phyloP scores from a whole-genome alignment of 2,888 invertebrate species.

The Cactoblastis cactorum region DNA sequence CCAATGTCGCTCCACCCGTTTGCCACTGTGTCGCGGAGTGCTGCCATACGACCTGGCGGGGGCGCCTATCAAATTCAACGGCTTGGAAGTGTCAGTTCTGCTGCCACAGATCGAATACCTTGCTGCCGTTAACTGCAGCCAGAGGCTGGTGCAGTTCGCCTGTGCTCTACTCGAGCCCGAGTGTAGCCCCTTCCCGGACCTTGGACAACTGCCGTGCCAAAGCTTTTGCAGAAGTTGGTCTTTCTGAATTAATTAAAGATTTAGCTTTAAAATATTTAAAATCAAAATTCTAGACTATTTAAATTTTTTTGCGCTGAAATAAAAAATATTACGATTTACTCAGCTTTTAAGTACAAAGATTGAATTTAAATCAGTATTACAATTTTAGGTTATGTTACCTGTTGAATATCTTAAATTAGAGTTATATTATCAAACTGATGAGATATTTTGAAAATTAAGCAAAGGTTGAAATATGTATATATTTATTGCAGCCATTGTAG shows the following conservation, averaged over 20 bases:
- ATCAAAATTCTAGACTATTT: too few species aligned
- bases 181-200: conserved; percentile 79
- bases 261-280: too few species aligned
- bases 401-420: too few species aligned
- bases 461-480: too few species aligned
- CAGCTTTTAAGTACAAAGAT: too few species aligned
- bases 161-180: conserved; percentile 84
- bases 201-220: conserved; percentile 81
- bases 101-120: conserved; percentile 80
- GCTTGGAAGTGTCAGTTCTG: conserved; percentile 54
- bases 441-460: too few species aligned
- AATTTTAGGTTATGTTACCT: too few species aligned
- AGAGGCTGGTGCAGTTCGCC: conserved; percentile 79
- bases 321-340: too few species aligned
- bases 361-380: too few species aligned
- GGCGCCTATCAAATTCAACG: conserved; percentile 55
- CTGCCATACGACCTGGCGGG: conserved; percentile 84
- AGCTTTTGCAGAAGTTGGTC: conserved; percentile 81
- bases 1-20: conserved; percentile 73
- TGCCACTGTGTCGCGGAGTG: conserved; percentile 80
- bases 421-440: too few species aligned
- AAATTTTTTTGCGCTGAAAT: too few species aligned
- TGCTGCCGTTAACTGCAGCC: conserved; percentile 82
- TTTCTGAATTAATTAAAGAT: neutral
- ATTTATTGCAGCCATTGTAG: conserved; percentile 77